Conservation (phyloP, 2,888 invertebrate species). For the Cynaeus angustus region DNA sequence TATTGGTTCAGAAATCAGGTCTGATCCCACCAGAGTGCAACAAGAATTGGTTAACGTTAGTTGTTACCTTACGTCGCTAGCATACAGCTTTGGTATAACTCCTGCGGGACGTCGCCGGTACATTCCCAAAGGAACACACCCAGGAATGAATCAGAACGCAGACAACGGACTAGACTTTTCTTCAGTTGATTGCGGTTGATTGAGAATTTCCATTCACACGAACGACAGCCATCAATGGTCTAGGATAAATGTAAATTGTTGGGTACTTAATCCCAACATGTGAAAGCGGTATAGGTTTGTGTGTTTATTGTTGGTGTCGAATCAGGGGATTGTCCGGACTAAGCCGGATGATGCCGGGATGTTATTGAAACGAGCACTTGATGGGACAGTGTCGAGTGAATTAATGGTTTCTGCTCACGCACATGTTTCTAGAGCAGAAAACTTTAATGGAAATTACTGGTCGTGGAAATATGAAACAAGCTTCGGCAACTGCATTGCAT, state of each 20-base stretch:
- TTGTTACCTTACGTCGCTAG: conserved; percentile 57
- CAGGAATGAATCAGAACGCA: conserved; percentile 60
- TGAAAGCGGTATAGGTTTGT: conserved; percentile 22
- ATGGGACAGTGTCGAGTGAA: conserved; percentile 8
- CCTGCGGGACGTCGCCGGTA: conserved; percentile 55
- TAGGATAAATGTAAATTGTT: conserved; percentile 34
- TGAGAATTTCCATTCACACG: conserved; percentile 5
- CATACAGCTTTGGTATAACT: conserved; percentile 56
- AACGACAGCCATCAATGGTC: conserved; percentile 6
- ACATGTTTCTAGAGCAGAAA: background rate
- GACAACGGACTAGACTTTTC: background rate
- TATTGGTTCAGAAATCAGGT: conserved; percentile 34
- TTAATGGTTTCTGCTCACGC: background rate
- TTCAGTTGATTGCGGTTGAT: background rate
- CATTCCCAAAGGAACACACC: conserved; percentile 54
- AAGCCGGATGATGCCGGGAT: conserved; percentile 36
- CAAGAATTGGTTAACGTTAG: conserved; percentile 61
- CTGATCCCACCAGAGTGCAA: conserved; percentile 58
- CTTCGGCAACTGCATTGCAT: no score
- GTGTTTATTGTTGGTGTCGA: conserved; percentile 36
- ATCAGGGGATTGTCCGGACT: conserved; percentile 28
- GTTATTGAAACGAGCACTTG: conserved; percentile 15
- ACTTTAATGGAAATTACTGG: no score
- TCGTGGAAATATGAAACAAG: no score
- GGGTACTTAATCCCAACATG: conserved; percentile 33